These are phyloP conservation scores for Diabrotica balteata DNA, from an alignment of 2,888 invertebrate species.

Conservation along the genomic window DNA sequence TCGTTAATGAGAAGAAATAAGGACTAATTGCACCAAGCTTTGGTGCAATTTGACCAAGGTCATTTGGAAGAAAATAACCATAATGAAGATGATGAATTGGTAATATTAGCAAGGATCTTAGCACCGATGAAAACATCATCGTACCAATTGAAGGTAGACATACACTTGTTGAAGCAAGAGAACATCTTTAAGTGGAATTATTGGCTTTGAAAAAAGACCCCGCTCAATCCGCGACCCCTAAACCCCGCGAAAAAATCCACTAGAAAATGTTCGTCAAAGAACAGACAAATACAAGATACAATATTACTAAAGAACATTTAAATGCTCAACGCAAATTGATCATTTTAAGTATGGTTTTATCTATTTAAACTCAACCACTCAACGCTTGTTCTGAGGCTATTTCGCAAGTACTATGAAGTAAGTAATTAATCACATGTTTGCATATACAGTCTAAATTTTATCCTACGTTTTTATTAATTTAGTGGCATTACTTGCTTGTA, in stretches of 20 bases:
- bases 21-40: no score
- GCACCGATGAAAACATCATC: constrained; percentile 86
- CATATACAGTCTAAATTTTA: no score
- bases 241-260: no score
- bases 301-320: constrained; percentile 27
- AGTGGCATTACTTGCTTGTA: no score
- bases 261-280: constrained; percentile 98
- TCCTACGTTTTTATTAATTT: no score
- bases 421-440: no score
- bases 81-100: constrained; percentile 76
- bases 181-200: constrained; percentile 93
- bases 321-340: constrained; percentile 43
- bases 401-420: no score
- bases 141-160: constrained; percentile 93
- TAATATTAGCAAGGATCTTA: constrained; percentile 78
- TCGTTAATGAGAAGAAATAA: no score
- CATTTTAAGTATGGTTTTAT: background rate
- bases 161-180: constrained; percentile 93
- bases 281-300: constrained; percentile 99
- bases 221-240: no score
- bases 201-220: constrained; percentile 96
- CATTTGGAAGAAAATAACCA: constrained; percentile 80
- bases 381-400: no score
- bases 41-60: constrained; percentile 51
- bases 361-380: no score